Base-by-base conservation (phyloP, 1,140 invertebrate species). In the Acromyrmex charruanus region DNA sequence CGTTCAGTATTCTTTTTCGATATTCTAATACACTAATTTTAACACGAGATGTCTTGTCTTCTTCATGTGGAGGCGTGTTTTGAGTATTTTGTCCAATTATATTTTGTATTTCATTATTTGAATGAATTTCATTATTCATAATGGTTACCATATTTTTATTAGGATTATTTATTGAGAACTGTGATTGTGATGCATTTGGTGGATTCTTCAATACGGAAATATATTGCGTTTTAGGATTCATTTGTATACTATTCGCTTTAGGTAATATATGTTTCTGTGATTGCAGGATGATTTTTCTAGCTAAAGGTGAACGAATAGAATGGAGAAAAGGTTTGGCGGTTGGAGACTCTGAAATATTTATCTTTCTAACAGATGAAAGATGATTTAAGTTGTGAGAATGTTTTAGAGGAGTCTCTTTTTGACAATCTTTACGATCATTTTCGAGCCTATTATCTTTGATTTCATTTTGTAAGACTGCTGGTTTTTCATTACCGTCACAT, bases 151-250 rank as follows among this genome's bases (percentile, higher is more conserved):
- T 91, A 58, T 88, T 93, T 77, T 94, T 91, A 25, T 91, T 92
- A 16, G 77, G 2, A 53, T 86, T 88, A 65, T 3, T 87, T 2
- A 16, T 77, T n/a, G 74, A 5, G 9, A 44, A 44, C 9, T 44
- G 39, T 31, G 49, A 61, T 44, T 92, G 75, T 51, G 72, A 10
- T 59, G 55, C 12, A 18, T 85, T 84, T 31, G 88, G 91, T 71
- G 92, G 92, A 69, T 94, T 95, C 49, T 95, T 95, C 21, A 95
- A 69, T 12, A 95, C 94, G 0, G 95, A 95, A 44, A 95, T 94
- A 55, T 92, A 92, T 2, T 92, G 92, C 0, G 31, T 59, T 86
- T 87, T 92, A n/a, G 79, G 39, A 44, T 0, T 69, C 21, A 75
- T 44, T 44, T 44, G 9, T 10, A 44, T 72, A 25, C 88, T 9